Evolutionary conservation across 2,888 invertebrate species (phyloP).

Genomic region (Eilema sororculum): DNA sequence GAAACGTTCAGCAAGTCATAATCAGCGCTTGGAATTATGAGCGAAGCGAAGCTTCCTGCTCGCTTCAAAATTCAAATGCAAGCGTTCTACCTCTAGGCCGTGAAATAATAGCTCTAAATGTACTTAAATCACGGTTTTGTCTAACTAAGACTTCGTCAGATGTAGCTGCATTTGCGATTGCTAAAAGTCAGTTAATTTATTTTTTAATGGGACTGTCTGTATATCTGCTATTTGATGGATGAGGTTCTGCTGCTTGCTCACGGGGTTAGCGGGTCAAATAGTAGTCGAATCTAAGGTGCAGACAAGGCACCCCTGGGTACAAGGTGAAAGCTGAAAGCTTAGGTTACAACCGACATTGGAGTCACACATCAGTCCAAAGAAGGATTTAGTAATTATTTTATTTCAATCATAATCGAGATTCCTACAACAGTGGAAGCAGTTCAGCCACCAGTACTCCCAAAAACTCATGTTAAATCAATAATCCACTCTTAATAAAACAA

Average conservation of each 20-base stretch:
- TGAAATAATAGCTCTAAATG: constrained; percentile 29
- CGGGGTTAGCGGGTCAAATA: neutral
- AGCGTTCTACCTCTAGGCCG: constrained; percentile 18
- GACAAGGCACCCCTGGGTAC: no score
- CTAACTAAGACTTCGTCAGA: neutral
- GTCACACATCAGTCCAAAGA: neutral
- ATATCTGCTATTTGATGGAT: no score
- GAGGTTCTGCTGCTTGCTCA: neutral
- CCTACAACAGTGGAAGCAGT: neutral
- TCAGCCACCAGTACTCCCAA: neutral
- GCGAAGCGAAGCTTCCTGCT: constrained; percentile 1
- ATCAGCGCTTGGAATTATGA: constrained; percentile 21
- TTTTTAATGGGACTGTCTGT: neutral
- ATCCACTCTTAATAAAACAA: neutral
- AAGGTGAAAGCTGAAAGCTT: no score
- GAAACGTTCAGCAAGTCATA: constrained; percentile 9
- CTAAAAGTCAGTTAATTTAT: neutral
- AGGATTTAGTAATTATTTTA: no score
- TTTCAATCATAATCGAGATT: neutral
- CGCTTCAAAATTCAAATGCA: constrained; percentile 29
- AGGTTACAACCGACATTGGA: no score
- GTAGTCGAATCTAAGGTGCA: no score
- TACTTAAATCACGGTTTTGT: constrained; percentile 20
- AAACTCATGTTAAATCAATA: neutral
- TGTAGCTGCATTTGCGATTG: neutral